Evolutionary conservation across 1,140 invertebrate genomes (phyloP), one percentile per base, ranked within the genome.

Genomic region (Chlorops oryzae): DNA sequence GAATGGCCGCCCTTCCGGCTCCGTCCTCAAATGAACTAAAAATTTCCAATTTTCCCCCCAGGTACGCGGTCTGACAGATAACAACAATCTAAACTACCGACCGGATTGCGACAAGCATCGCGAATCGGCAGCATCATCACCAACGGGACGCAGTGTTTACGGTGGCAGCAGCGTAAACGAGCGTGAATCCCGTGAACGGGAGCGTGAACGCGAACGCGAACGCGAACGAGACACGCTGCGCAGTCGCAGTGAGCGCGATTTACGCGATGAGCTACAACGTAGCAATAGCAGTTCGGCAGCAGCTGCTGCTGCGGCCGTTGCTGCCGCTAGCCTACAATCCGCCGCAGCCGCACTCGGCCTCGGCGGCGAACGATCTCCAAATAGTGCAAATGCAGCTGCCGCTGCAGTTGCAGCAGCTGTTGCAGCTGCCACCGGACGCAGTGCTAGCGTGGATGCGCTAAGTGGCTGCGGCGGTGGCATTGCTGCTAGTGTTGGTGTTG

Each of bases 51-150:
- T 40, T 40, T 18, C 18, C 9, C 41, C 40, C 3, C 13, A 72
- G 69, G 69, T 72, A 47, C 78, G 90, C 74, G 90, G 89, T 62
- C 81, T 94, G 61, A 89, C 87, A 62, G 88, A 92, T 78, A 86
- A 86, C 74, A 86, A 84, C 78, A 81, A 80, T 72, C 76, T 84
- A 63, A 82, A 82, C 73, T 76, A 72, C 55, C 68, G 65, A 32
- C 55, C 60, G 38, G 69, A 71, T 51, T 62, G 59, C 51, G 67
- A 70, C 28, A 70, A 68, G 55, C 54, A 66, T 50, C 68, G 65
- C 51, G 65, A 69, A 32, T 65, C 69, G 25, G 62, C 64, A 10
- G 55, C 59, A 46, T 64, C 63, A 34, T 66, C 69, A 39, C 69
- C 66, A 44, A 65, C 67, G 35, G 63, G 65, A 12, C 69, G 65